Evolutionary conservation across 92 coral and sea anemone genomes (phyloP), one percentile per base, ranked within the genome.

Genomic region (Galaxea fascicularis): DNA sequence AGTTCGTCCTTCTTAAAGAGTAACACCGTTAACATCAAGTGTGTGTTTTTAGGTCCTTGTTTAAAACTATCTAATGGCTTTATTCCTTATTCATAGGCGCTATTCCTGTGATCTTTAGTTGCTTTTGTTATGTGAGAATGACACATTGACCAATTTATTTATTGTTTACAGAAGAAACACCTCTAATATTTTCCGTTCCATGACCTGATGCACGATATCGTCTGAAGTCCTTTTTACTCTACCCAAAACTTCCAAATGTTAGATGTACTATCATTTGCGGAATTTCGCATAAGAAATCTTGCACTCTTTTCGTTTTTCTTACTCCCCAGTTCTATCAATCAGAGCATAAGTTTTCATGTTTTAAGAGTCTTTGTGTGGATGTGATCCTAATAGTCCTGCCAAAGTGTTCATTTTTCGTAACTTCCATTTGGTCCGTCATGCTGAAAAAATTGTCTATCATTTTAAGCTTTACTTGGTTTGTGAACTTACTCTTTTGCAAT

Each of bases 31-130:
- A 7, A 10, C 29, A 57, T 64, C 45, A 30, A 10, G 20, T 47
- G 59, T 11, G 22, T 35, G 83, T 16, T 69, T 67, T 20, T 31
- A 13, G 41, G 66, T 64, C 20, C 2, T 53, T 31, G 68, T 22
- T 21, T 18, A 46, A 66, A 69, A 67, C 67, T 2, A 5, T n/a
- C 73, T 78, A 79, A 52, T 56, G 27, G 26, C 59, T 17, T 56
- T 71, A 56, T 64, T 27, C 59, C 74, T 35, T 53, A 58, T 45
- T 57, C 70, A 70, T 44, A 35, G 78, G 77, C 78, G 77, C 78
- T 82, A 53, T 31, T 68, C 69, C 46, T 82, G 57, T 82, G 77
- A 82, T 71, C 86, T 82, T 45, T 24, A 14, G 28, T 60, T 69
- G 57, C 85, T 53, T 80, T 80, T 69, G 76, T 68, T 56, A 28